Percentiles rank a stretch among this genome's conserved stretches.
These are phyloP conservation scores for Holocentrus rufus DNA, from an alignment of 2,797 vertebrate genomes.

Conservation along the genomic window DNA sequence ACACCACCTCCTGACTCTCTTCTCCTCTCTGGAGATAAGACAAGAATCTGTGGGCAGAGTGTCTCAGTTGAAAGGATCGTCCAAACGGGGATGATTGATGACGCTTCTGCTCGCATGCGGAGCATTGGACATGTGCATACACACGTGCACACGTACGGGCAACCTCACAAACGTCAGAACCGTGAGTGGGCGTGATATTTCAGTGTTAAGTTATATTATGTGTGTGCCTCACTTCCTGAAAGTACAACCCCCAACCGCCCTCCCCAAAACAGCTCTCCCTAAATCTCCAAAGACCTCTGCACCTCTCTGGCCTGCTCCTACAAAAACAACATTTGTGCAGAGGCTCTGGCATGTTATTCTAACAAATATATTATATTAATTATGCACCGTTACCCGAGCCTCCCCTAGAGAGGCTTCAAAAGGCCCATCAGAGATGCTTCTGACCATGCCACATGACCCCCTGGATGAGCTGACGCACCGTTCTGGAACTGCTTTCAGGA, in stretches of 20 bases:
- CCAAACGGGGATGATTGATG: slow-evolving; percentile 16
- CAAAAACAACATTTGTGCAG: slow-evolving; percentile 81
- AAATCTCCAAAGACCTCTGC: slow-evolving; percentile 71
- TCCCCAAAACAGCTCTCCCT: slow-evolving; percentile 1
- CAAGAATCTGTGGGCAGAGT: not conserved
- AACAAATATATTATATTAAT: slow-evolving; percentile 81
- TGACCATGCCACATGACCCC: slow-evolving; percentile 47
- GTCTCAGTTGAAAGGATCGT: not conserved
- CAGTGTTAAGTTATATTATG: slow-evolving; percentile 58
- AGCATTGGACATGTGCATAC: not conserved
- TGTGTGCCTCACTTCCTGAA: slow-evolving; percentile 52
- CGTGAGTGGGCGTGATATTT: slow-evolving; percentile 59
- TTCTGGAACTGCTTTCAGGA: slow-evolving; percentile 56
- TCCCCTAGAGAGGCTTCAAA: slow-evolving; percentile 72
- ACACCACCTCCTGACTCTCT: not conserved
- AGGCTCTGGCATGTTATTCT: slow-evolving; percentile 78
- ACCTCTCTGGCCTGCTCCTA: slow-evolving; percentile 60
- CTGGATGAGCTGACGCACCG: slow-evolving; percentile 41
- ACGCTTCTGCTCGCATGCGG: not conserved
- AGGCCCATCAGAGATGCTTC: slow-evolving; percentile 60
- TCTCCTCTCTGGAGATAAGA: slow-evolving; percentile 30
- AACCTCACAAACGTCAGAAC: slow-evolving; percentile 47
- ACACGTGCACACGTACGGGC: slow-evolving; percentile 16
- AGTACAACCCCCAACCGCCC: slow-evolving; percentile 17
- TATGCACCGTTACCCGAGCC: slow-evolving; percentile 71